Base-by-base conservation (phyloP, 2,113 vertebrate genomes). In the Anser cygnoides region DNA sequence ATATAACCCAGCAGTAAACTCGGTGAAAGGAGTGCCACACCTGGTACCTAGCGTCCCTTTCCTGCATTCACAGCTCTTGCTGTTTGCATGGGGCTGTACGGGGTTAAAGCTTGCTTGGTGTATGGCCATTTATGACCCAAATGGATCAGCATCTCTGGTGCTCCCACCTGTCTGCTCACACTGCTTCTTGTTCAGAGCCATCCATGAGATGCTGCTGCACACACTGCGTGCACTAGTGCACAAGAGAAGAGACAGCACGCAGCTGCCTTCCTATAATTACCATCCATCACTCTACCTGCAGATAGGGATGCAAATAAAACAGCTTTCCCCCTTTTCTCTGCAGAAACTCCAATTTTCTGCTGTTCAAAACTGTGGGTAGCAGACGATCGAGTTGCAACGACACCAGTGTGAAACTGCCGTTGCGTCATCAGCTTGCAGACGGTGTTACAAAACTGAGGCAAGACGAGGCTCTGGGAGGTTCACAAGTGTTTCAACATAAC, bases 401-500 rank as follows among this genome's bases (percentile, higher is more conserved):
- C 84, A 63, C 25, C 91, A 85, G 84, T 6, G 67, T 80, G 89
- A 95, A 97, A 87, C 59, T 91, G 84, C 13, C 9, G 2, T 96
- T 96, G 95, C 94, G 2, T 92, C 96, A 97, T 71, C 26, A 9
- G 62, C 67, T 89, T 80, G 91, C 95, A 96, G 96, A 95, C 89
- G 4, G 67, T 79, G 84, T 97, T 96, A 87, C 95, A 94, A 96
- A 94, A 93, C 89, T 41, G 12, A 96, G 81, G 91, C 84, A 87
- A 84, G 93, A 21, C 3, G 6, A 82, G 81, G 59, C 80, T 93
- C 92, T 68, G 85, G 86, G 93, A 95, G 86, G 90, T 87, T 95
- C 77, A 63, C 37, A 81, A 92, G 84, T 76, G 82, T 97, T 97
- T 97, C 96, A 83, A 92, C 96, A 96, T 80, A 96, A 96, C 81